Evolutionary conservation across 2,797 vertebrate species (phyloP), one percentile per base, ranked within the genome.

Genomic region (Taenioides sp.): DNA sequence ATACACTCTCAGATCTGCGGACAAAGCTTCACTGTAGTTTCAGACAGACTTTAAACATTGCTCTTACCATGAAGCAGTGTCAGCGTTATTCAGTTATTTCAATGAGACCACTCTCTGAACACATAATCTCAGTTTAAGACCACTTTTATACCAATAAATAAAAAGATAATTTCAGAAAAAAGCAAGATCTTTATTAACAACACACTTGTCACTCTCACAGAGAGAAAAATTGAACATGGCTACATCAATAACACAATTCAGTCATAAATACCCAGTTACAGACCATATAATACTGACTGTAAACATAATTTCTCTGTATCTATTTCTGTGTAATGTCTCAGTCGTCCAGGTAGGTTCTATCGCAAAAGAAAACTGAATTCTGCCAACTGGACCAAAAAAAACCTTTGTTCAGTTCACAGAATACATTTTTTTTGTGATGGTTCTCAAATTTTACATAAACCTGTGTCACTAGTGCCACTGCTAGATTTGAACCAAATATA

Each of bases 11-110:
- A 67, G 65, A 72, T 47, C 66, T 4, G 58, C 6, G 37, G 17
- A 7, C 27, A 34, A 67, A 17, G 40, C 65, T 80, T 84, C 58
- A 64, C 23, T 77, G 52, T 5, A 57, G 16, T 70, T 73, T 57
- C 31, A 73, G 47, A 59, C 55, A 68, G 5, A 71, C 22, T 17
- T 52, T 23, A 64, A 64, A 64, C n/a, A 64, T 37, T 1, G 49
- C 22, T 52, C 16, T 52, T 12, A 37, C 66, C 27, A 4, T 43
- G 18, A 59, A 69, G 57, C 68, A 20, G 54, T 3, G 69, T 49
- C 34, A 64, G 62, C 17, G 17, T 22, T 57, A 25, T 65, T 27
- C 2, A 63, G 52, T 52, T 23, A 43, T 57, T 23, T 43, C 20
- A 73, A 50, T 7, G 68, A 28, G 57, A 9, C 47, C 27, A 71